phyloP scores from a whole-genome alignment of 2,797 vertebrate species.

The Yasuhikotakia modesta region DNA sequence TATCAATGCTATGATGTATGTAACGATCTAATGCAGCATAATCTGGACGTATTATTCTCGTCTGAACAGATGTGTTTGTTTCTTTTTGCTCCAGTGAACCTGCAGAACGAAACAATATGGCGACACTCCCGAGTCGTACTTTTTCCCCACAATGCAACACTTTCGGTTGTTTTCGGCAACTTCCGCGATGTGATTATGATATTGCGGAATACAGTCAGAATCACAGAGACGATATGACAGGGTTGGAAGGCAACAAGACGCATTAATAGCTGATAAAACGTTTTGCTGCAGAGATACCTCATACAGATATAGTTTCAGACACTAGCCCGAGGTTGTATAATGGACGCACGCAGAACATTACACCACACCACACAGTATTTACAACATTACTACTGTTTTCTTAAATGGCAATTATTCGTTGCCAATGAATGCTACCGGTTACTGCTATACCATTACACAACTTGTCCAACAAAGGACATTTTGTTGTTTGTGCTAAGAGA shows the following conservation, averaged over 20 bases:
- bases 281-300: too few species aligned
- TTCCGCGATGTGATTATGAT: constrained; percentile 31
- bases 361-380: too few species aligned
- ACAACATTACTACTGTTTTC: too few species aligned
- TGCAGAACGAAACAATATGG: constrained; percentile 75
- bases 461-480: background rate
- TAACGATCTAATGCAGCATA: background rate
- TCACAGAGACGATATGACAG: background rate
- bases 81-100: constrained; percentile 64
- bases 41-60: background rate
- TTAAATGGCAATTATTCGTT: background rate
- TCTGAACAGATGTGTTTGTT: constrained; percentile 24
- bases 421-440: background rate
- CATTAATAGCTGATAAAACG: too few species aligned
- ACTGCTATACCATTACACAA: background rate
- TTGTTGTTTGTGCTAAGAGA: constrained; percentile 18
- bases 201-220: background rate
- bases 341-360: too few species aligned
- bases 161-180: constrained; percentile 62
- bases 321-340: too few species aligned
- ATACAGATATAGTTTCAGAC: too few species aligned
- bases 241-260: background rate
- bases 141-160: constrained; percentile 73
- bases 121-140: constrained; percentile 58
- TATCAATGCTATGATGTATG: background rate